Evolutionary conservation across 2,888 invertebrate species (phyloP), one percentile per base, ranked within the genome.

Genomic region (Drosophila multiciliata): DNA sequence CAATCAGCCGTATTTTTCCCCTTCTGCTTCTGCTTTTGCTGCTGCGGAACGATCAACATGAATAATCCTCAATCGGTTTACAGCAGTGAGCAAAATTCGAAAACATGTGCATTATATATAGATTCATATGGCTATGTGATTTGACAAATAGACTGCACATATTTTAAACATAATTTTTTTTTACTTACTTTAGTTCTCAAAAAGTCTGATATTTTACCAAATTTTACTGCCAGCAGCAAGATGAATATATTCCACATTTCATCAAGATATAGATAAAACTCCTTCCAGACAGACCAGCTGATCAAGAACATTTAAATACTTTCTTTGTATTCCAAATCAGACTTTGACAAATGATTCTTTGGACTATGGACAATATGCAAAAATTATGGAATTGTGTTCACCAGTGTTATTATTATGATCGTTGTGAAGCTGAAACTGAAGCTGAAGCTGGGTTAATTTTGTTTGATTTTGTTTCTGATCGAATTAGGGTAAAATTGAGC

Each of bases 401-500:
- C 3, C n/a, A 72, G 67, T 73, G 57, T 66, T 50, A 48, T 68
- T 32, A 32, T 36, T n/a, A 81, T 75, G 59, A 80, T 81, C 68
- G 69, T 69, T 76, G 68, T 64, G 29, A 26, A 38, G n/a, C 35
- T 53, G 62, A 64, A 60, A 55, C 58, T 64, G 69, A 26, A 38
- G n/a, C 35, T 64, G 69, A 29, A 29, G 20, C 61, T 73, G 54
- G 78, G 74, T 63, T 87, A 82, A 85, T 85, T 88, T 87, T 87
- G 89, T 87, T 87, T 87, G 89, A 88, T 87, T 88, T 86, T 83
- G 78, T 66, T 77, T 83, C 75, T 80, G 83, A 83, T 88, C 80
- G 85, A 90, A 85, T 88, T 84, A 86, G 83, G 82, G 87, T 78
- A 82, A 88, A 90, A 88, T 85, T 82, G 85, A 82, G 82, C 88